Evolutionary conservation across 1,140 invertebrate genomes (phyloP), one percentile per base, ranked within the genome.

Genomic region (Eupeodes corollae): DNA sequence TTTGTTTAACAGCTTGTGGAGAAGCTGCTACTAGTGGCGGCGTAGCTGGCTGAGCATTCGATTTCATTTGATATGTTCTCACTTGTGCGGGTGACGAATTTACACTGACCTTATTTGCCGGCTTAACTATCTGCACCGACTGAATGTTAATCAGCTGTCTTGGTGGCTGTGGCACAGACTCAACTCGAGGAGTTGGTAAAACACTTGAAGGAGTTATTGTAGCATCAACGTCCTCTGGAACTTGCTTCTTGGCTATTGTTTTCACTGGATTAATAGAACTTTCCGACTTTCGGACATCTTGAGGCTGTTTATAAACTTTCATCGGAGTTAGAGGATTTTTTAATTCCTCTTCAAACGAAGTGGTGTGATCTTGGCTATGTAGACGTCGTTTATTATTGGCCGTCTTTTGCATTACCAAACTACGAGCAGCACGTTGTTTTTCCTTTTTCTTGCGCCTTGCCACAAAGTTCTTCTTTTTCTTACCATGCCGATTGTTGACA

Each of bases 1-100:
- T 65, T 53, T 65, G 59, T 31, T 65, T 65, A 8, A 65, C 52
- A 3, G 60, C 52, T 38, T 65, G 63, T 2, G 56, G 44, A 3
- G 53, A 51, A 3, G 32, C 11, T 46, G 54, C 54, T 21, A 46
- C 13, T 41, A 34, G 39, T 6, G 8, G 43, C 9, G 33, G 26
- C 37, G 31, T 10, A 15, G 34, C 32, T 18, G 38, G 38, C 13
- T 35, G n/a, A 12, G 19, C 26, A 43, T n/a, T 37, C 35, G 10
- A n/a, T 34, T 10, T 37, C 35, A 37, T 37, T 35, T 39, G 12
- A 46, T 39, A 46, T 35, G 37, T 46, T 46, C 12, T 15, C 19
- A 35, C 21, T 46, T n/a, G 44, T 38, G 14, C 44, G 34, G 38
- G 38, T 34, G 11, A 37, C 30, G 9, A 35, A 30, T 2, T 34